A percentile compares a stretch with the other conserved stretches of the same genome.
Evolutionary conservation across 2,113 vertebrate genomes (phyloP).

Genomic region (Pseudopodoces humilis): DNA sequence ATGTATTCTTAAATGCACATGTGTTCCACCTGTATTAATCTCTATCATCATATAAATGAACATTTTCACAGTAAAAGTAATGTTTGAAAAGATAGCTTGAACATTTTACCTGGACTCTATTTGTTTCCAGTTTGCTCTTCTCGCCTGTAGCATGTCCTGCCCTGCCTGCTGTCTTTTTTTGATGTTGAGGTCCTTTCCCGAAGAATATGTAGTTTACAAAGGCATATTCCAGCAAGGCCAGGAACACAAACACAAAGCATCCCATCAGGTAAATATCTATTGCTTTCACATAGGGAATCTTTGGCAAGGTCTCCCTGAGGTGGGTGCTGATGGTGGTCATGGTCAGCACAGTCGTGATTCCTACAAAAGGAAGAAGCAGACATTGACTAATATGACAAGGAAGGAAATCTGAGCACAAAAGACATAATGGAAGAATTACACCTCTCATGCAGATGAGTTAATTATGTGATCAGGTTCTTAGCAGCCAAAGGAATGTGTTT

Average conservation of each 20-base stretch:
- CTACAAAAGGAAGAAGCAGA: slow-evolving; percentile 60
- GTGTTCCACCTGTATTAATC: neutral
- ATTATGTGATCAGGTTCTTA: neutral
- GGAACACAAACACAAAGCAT: slow-evolving; percentile 93
- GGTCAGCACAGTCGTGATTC: slow-evolving; percentile 93
- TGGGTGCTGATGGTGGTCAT: slow-evolving; percentile 98
- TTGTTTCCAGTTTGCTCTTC: slow-evolving; percentile 77
- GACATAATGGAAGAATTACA: neutral
- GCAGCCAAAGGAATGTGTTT: neutral
- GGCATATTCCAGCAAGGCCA: slow-evolving; percentile 92
- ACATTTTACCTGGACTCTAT: slow-evolving; percentile 77
- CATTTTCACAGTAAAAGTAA: neutral
- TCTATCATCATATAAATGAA: neutral
- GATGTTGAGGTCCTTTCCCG: slow-evolving; percentile 87
- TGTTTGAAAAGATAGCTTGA: neutral
- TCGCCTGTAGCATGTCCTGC: slow-evolving; percentile 77
- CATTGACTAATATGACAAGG: neutral
- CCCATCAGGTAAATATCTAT: slow-evolving; percentile 96
- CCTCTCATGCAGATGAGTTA: neutral
- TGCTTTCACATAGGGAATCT: slow-evolving; percentile 94
- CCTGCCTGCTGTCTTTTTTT: slow-evolving; percentile 87
- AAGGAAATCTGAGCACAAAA: neutral
- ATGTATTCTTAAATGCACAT: neutral
- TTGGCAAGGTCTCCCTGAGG: slow-evolving; percentile 91
- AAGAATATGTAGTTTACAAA: slow-evolving; percentile 98